A percentile compares a stretch with the other conserved stretches of the same genome.
Evolutionary conservation across 2,113 vertebrate species (phyloP).

Genomic region (Chaetodon trifascialis): DNA sequence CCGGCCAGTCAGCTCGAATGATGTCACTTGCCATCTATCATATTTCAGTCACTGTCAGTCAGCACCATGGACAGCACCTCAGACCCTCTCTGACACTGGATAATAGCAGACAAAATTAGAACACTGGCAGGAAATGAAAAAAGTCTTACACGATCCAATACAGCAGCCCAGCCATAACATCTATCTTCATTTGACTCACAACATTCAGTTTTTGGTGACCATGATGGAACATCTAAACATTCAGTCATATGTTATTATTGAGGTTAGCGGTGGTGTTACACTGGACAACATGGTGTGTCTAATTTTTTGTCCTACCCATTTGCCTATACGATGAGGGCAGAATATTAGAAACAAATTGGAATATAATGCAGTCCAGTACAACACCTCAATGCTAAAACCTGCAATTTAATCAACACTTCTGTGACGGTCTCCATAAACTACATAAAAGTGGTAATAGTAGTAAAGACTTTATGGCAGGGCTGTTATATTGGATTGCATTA

Average conservation of each 20-base stretch:
- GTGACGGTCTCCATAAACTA: background rate
- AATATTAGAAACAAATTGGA: too few relatives aligned
- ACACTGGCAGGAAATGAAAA: background rate
- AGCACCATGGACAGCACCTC: slow-evolving; percentile 28
- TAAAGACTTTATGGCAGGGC: too few relatives aligned
- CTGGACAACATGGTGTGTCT: too few relatives aligned
- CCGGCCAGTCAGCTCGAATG: slow-evolving; percentile 1
- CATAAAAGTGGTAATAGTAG: too few relatives aligned
- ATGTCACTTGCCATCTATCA: background rate
- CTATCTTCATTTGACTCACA: background rate
- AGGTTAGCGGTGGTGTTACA: too few relatives aligned
- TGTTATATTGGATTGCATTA: background rate
- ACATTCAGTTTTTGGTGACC: background rate
- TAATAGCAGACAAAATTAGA: background rate
- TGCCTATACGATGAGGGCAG: background rate
- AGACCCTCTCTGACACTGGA: background rate
- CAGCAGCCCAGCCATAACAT: background rate
- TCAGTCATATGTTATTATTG: background rate
- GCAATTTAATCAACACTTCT: too few relatives aligned
- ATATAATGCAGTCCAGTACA: background rate
- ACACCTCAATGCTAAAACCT: background rate
- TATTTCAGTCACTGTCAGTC: slow-evolving; percentile 9
- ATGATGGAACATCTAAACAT: background rate
- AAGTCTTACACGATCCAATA: background rate
- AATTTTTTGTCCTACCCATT: too few relatives aligned